Percentiles rank a stretch among this genome's conserved stretches.
Conservation (phyloP, 2,888 invertebrate species). For the Harmothoe impar region DNA sequence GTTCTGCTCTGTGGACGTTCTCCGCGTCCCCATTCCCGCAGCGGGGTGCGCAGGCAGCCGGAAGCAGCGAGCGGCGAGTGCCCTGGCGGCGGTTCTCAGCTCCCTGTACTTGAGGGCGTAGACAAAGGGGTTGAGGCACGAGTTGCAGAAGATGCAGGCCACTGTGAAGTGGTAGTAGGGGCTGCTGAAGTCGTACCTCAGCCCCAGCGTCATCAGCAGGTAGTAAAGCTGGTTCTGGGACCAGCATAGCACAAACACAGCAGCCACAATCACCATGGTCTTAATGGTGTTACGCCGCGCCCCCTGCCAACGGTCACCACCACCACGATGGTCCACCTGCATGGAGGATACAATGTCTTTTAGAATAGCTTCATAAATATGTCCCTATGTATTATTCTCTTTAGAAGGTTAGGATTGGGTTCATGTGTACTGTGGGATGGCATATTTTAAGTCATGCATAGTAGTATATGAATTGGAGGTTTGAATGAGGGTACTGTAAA, state of each 20-base stretch:
- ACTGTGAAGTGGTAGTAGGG: constrained; percentile 58
- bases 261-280: constrained; percentile 32
- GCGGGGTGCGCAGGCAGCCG: background rate
- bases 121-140: constrained; percentile 36
- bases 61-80: background rate
- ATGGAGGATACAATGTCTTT: too few species aligned
- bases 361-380: too few species aligned
- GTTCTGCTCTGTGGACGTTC: background rate
- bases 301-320: constrained; percentile 37
- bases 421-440: too few species aligned
- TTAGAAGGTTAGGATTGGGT: too few species aligned
- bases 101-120: constrained; percentile 51
- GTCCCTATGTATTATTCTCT: too few species aligned
- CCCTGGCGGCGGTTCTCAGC: background rate
- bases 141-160: constrained; percentile 33
- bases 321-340: background rate
- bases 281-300: constrained; percentile 36
- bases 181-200: constrained; percentile 33
- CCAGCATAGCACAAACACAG: constrained; percentile 49
- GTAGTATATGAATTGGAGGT: too few species aligned
- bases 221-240: constrained; percentile 49
- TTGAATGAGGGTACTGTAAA: too few species aligned
- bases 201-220: constrained; percentile 41
- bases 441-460: too few species aligned
- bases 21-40: background rate